phyloP scores from a whole-genome alignment of 2,888 invertebrate genomes.

The Macrosoma leucophasiata region DNA sequence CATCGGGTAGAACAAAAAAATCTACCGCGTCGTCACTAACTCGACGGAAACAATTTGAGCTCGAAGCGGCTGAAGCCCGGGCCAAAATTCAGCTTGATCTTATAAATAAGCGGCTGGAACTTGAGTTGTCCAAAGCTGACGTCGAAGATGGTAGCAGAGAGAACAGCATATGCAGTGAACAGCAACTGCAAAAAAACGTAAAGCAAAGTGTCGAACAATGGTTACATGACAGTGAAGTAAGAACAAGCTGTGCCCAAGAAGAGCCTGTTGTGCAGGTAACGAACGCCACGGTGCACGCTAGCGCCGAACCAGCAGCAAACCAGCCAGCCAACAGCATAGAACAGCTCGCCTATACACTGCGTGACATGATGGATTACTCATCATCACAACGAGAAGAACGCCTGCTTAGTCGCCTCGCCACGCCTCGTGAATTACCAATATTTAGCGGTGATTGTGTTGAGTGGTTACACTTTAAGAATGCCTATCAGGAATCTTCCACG shows the following conservation, averaged over 20 bases:
- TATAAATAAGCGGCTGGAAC: conserved; percentile 11
- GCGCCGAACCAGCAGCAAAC: too few species aligned
- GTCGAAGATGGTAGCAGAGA: background rate
- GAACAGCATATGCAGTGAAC: conserved; percentile 1
- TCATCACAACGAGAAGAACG: background rate
- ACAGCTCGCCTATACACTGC: too few species aligned
- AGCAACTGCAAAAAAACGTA: too few species aligned
- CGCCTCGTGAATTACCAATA: conserved; percentile 6
- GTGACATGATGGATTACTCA: conserved; percentile 1
- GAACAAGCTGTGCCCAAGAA: too few species aligned
- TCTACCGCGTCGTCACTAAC: conserved; percentile 8
- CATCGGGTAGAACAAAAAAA: background rate
- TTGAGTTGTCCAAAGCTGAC: conserved; percentile 12
- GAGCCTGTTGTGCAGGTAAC: too few species aligned
- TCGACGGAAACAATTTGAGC: conserved; percentile 12
- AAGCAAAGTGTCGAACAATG: too few species aligned
- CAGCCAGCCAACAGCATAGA: too few species aligned
- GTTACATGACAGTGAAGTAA: too few species aligned
- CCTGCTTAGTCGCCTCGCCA: background rate
- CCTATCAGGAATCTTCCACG: conserved; percentile 2
- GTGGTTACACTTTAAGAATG: background rate
- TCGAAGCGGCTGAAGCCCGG: conserved; percentile 22
- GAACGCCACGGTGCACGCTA: too few species aligned
- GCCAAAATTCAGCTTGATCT: conserved; percentile 19
- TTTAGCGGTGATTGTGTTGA: conserved; percentile 4